Base-by-base conservation (phyloP, 2,797 vertebrate species). In the Esox masquinongy region DNA sequence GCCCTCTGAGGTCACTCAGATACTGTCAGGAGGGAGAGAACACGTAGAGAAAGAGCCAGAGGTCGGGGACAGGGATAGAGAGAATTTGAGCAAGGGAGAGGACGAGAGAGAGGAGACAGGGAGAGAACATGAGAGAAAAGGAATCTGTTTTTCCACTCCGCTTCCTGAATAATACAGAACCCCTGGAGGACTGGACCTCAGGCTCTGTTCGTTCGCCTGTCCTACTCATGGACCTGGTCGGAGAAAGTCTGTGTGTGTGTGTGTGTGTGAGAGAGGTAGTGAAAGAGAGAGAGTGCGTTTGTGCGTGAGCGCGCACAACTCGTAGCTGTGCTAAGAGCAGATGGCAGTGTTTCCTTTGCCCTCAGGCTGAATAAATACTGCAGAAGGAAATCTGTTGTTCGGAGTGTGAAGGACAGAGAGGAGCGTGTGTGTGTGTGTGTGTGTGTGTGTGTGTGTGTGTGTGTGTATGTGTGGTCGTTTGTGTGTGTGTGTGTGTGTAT, bases 341-440 rank as follows among this genome's bases (percentile, higher is more conserved):
- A 92, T 93, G 92, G 92, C 87, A 29, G 77, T 82, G 84, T 81
- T 88, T 93, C 90, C 88, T 90, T 81, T 88, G 92, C 90, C n/a
- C 88, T 89, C 87, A 31, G 80, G 90, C 84, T 86, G 85, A 79
- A 91, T 89, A 89, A 91, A 92, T 92, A 89, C 88, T 91, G 90
- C 84, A 89, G 80, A 75, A 80, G 80, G 85, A 89, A 89, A 90
- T 88, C 86, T 88, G 89, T 88, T 82, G 83, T 76, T 8, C 78
- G 85, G 85, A 90, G 77, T 74, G 84, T 74, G 83, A 82, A 87
- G 88, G 88, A 83, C 88, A 82, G 2, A 24, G 24, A 5, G 16
- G 4, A 7, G 26, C 16, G 26, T 19, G 63, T 31, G 64, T 36
- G 64, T 36, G 56, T 59, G 4, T 59, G 16, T 56, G 2, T 36